Conservation (phyloP, 2,113 vertebrate genomes). For the Burhinus oedicnemus region DNA sequence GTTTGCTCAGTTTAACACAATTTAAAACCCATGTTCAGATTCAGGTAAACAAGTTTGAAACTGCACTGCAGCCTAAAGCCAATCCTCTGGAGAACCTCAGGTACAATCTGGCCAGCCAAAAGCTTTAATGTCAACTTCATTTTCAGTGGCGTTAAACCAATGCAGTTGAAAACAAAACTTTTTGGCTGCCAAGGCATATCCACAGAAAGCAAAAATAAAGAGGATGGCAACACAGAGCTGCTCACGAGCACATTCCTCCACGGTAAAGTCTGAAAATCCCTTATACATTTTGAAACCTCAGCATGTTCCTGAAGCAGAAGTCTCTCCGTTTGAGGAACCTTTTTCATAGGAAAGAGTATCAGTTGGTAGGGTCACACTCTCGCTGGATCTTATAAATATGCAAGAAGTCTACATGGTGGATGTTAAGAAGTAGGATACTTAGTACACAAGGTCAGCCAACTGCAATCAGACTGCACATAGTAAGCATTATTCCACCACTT, state of each 20-base stretch:
- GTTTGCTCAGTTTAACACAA: background rate
- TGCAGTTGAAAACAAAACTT: background rate
- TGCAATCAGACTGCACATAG: background rate
- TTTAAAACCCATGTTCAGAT: background rate
- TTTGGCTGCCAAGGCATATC: background rate
- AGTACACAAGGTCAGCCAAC: background rate
- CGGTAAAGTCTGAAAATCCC: background rate
- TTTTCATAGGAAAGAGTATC: background rate
- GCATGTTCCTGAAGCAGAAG: background rate
- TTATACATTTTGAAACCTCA: background rate
- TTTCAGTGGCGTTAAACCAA: background rate
- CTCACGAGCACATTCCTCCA: background rate
- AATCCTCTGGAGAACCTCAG: background rate
- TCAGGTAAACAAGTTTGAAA: background rate
- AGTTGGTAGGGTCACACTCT: background rate
- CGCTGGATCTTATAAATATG: background rate
- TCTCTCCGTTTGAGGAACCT: background rate
- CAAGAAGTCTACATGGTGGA: background rate
- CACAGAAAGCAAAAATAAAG: background rate
- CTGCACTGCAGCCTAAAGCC: background rate
- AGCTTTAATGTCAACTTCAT: background rate
- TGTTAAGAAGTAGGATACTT: background rate
- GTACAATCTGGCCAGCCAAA: background rate
- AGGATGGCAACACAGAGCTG: background rate
- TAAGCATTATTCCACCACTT: background rate